Evolutionary conservation across 2,888 invertebrate genomes (phyloP), one percentile per base, ranked within the genome.

Genomic region (Volucella bombylans): DNA sequence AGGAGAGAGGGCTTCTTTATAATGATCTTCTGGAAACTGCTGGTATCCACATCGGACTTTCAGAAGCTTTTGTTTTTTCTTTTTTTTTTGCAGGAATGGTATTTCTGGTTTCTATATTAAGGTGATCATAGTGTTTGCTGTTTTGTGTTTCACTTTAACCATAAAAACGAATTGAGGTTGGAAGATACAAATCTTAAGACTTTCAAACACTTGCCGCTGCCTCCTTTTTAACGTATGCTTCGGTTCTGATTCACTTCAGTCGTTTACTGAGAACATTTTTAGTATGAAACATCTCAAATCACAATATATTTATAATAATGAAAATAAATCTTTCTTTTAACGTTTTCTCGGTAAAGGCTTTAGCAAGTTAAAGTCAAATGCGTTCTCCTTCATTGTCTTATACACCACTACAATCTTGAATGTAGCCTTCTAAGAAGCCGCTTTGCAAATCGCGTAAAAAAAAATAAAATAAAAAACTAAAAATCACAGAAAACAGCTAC

Each of bases 171-270:
- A 69, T 10, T 47, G 15, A 65, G 50, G 45, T 23, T 65, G 41
- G 54, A 62, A 72, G 72, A 82, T 78, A 82, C 64, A 68, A 82
- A 79, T 79, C 82, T 64, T 52, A 57, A 78, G 52, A 62, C 31
- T 18, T 81, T 81, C 68, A 85, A 81, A 77, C 81, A 85, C 81
- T 85, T 85, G 76, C 81, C 85, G 81, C 76, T 71, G 50, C n/a
- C n/a, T n/a, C 67, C 43, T 71, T 52, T 76, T 71, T 62, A 62
- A 65, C 71, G 67, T 77, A 23, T 59, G 49, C 49, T 50, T 57
- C 67, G 38, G 62, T 72, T 85, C 85, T 85, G 85, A 81, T 68
- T 85, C 85, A 85, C 71, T 43, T 45, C 62, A 67, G 23, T 64
- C 55, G 54, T 61, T 81, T 52, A 57, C 38, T 68, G 61, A 23